Conservation (phyloP, 2,888 invertebrate genomes). For the Limnephilus lunatus region DNA sequence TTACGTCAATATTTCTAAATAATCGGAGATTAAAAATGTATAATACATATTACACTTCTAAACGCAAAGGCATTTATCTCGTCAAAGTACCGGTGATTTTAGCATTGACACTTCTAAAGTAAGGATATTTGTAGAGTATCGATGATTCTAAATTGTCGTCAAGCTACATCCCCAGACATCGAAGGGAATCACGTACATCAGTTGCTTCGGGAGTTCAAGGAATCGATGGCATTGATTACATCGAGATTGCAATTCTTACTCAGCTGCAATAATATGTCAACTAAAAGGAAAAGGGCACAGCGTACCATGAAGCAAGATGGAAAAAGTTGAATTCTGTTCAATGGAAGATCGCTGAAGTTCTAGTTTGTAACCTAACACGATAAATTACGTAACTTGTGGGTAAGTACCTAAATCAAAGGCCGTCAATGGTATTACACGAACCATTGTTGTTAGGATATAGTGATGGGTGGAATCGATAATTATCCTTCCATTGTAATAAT, state of each 20-base stretch:
- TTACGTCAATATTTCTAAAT: too few species aligned
- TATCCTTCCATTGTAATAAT: too few species aligned
- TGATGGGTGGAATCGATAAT: not conserved
- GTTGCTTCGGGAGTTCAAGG: not conserved
- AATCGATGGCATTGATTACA: not conserved
- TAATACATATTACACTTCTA: too few species aligned
- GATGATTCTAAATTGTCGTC: not conserved
- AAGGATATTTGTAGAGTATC: not conserved
- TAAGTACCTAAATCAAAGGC: not conserved
- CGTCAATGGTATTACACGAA: not conserved
- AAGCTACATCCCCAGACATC: not conserved
- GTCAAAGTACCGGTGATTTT: too few species aligned
- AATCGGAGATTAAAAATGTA: too few species aligned
- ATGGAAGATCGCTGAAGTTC: not conserved
- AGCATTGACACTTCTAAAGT: too few species aligned
- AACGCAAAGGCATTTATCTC: too few species aligned
- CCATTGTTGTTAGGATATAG: not conserved
- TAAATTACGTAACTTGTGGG: not conserved
- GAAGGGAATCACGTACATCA: not conserved
- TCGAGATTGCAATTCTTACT: too few species aligned
- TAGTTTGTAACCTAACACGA: slow-evolving; percentile 2
- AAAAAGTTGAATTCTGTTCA: not conserved
- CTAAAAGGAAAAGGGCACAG: not conserved
- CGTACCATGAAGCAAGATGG: not conserved
- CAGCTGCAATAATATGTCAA: not conserved